A percentile compares a stretch with the other conserved stretches of the same genome.
Evolutionary conservation across 2,113 vertebrate species (phyloP).

Genomic region (Emydura subglobosa): DNA sequence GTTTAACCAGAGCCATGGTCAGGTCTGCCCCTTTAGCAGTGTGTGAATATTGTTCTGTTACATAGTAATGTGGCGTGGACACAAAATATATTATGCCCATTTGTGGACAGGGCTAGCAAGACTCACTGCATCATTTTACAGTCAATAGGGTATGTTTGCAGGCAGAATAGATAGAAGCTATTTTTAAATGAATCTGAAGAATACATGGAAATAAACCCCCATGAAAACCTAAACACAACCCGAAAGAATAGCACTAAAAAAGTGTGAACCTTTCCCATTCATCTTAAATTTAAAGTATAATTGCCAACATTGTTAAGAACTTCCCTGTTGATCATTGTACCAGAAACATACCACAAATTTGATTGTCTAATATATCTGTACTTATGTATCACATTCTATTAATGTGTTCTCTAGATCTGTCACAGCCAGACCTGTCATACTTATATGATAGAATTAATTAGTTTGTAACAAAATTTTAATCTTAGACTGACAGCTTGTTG

Average conservation of each 20-base stretch:
- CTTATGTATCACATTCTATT: constrained; percentile 52
- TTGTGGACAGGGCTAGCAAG: fast-evolving
- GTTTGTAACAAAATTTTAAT: constrained; percentile 60
- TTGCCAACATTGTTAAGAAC: constrained; percentile 63
- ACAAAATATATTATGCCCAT: fast-evolving
- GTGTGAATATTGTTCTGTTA: not conserved
- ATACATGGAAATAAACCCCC: fast-evolving
- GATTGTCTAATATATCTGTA: constrained; percentile 38
- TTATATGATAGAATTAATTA: constrained; percentile 58
- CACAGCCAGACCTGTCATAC: constrained; percentile 5
- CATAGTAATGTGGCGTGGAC: not conserved
- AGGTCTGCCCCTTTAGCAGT: not conserved
- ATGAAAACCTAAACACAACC: fast-evolving
- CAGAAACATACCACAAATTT: not conserved
- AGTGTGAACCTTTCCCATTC: not conserved
- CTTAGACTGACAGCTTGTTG: constrained; percentile 49
- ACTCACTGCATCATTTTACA: not conserved
- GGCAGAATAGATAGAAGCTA: not conserved
- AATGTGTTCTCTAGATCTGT: constrained; percentile 44
- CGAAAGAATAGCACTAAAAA: not conserved
- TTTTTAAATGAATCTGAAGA: not conserved
- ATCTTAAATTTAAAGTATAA: not conserved
- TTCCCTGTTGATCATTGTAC: constrained; percentile 41
- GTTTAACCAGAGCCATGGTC: not conserved
- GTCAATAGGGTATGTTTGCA: not conserved